Conservation (phyloP, 2,113 vertebrate genomes). For the Capricornis sumatraensis region DNA sequence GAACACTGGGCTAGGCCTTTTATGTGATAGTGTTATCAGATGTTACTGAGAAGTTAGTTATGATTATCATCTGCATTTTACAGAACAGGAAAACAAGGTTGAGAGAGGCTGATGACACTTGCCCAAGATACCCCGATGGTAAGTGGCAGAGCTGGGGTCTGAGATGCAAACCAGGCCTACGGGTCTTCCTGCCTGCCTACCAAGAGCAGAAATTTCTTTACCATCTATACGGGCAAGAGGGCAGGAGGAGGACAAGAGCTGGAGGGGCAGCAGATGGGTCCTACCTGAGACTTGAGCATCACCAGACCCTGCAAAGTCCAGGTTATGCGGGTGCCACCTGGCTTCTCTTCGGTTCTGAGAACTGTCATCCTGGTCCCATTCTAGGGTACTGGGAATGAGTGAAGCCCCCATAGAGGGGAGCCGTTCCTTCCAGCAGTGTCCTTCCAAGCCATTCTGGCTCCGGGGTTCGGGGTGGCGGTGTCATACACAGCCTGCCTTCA, state of each 20-base stretch:
- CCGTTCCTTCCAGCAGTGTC: background rate
- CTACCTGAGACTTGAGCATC: constrained; percentile 25
- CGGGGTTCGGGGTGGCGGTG: background rate
- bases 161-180: background rate
- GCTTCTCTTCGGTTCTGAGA: background rate
- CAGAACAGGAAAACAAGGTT: background rate
- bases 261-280: background rate
- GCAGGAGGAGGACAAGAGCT: background rate
- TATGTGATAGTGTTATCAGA: background rate
- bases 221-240: background rate
- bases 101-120: background rate
- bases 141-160: constrained; percentile 24
- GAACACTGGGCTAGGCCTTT: background rate
- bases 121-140: constrained; percentile 14
- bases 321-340: background rate
- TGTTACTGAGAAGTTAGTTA: background rate
- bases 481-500: background rate
- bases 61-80: background rate
- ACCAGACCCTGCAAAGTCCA: background rate
- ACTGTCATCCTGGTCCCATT: background rate
- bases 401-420: background rate
- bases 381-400: background rate
- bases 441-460: background rate
- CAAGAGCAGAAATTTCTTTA: background rate
- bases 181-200: constrained; percentile 16